Evolutionary conservation across 2,113 vertebrate species (phyloP).

Genomic region (Ahaetulla prasina): DNA sequence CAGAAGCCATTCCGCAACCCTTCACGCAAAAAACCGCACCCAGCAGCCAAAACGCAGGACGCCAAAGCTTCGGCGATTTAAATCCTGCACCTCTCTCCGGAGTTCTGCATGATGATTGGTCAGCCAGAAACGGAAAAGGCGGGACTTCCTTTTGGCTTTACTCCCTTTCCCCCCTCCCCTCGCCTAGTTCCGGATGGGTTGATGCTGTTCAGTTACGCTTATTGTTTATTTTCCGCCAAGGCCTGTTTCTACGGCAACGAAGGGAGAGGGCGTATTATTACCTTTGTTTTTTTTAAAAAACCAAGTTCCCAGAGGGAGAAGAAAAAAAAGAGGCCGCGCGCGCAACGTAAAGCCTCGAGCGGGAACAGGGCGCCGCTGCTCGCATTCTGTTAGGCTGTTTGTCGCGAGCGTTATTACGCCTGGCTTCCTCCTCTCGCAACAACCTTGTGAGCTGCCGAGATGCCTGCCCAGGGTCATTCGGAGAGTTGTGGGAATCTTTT

Average conservation of each 20-base stretch:
- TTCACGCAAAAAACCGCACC: too few species aligned
- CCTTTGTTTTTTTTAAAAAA: too few species aligned
- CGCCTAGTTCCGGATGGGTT: not conserved
- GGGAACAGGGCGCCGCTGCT: not conserved
- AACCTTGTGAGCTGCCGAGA: not conserved
- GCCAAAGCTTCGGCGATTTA: rapidly evolving
- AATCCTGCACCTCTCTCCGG: not conserved
- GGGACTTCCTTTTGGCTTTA: not conserved
- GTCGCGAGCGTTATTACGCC: not conserved
- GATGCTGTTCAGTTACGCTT: not conserved
- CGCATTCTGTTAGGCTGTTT: not conserved
- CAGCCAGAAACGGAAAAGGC: not conserved
- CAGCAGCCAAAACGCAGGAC: not conserved
- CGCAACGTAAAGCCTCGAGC: not conserved
- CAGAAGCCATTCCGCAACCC: slow-evolving; percentile 19
- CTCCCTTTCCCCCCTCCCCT: too few species aligned
- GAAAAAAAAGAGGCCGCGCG: not conserved
- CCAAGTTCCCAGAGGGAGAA: not conserved
- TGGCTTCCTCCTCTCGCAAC: not conserved
- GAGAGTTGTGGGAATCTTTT: not conserved
- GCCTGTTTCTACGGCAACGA: not conserved
- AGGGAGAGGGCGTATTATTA: not conserved
- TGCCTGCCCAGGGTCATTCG: not conserved
- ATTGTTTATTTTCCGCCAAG: not conserved
- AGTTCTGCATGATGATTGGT: not conserved